Conservation (phyloP, 2,113 vertebrate species). For the Tor tambroides region DNA sequence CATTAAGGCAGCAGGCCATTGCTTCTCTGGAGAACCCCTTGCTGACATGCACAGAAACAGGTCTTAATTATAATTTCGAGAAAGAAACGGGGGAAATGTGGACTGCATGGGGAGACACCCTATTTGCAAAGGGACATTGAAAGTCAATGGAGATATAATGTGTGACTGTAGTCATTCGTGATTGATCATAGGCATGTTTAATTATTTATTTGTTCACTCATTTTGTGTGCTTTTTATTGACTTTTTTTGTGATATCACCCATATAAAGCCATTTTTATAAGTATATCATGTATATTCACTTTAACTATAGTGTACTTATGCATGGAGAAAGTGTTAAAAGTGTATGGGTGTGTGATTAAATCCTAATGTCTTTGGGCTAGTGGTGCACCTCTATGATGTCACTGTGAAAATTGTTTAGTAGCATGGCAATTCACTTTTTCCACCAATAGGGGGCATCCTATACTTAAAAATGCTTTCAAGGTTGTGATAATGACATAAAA, state of each 20-base stretch:
- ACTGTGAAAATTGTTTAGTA: not conserved
- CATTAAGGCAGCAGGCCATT: constrained; percentile 68
- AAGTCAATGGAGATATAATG: constrained; percentile 61
- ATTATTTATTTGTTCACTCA: not conserved
- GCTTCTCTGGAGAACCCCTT: constrained; percentile 60
- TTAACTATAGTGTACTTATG: not conserved
- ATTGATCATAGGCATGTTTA: not conserved
- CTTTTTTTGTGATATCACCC: not conserved
- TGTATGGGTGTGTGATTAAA: not conserved
- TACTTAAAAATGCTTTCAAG: constrained; percentile 13
- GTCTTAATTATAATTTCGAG: constrained; percentile 70
- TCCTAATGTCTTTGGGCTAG: not conserved
- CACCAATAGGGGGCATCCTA: constrained; percentile 64
- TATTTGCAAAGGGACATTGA: constrained; percentile 67
- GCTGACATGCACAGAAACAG: constrained; percentile 66
- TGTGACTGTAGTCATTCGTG: not conserved
- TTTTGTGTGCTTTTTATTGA: not conserved
- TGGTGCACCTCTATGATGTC: not conserved
- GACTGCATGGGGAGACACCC: constrained; percentile 62
- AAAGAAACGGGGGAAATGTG: constrained; percentile 51
- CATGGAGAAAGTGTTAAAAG: not conserved
- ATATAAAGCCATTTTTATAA: not conserved
- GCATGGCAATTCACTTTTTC: not conserved
- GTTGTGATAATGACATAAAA: not conserved
- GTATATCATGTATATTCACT: not conserved